Conservation (phyloP, 1,140 invertebrate species). For the Reticulitermes speratus region DNA sequence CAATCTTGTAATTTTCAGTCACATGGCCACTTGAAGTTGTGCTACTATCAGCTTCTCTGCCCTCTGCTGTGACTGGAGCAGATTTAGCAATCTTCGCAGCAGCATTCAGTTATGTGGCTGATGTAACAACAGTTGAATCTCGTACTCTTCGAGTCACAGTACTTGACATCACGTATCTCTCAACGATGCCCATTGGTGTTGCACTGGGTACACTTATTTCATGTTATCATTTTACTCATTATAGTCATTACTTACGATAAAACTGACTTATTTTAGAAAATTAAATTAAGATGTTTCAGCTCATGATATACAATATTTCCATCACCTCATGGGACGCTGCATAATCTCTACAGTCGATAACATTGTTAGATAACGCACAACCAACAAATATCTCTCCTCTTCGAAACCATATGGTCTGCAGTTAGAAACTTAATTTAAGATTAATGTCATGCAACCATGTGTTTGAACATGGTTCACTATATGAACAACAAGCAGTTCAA, state of each 20-base stretch:
- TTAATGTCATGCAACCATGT: too few species aligned
- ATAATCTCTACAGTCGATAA: too few species aligned
- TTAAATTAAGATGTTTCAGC: too few species aligned
- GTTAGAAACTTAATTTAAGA: too few species aligned
- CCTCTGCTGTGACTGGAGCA: slow-evolving; percentile 68
- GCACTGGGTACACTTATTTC: slow-evolving; percentile 55
- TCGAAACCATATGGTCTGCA: too few species aligned
- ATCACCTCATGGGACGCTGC: too few species aligned
- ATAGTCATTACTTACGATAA: background rate
- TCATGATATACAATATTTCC: too few species aligned
- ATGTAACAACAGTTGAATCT: slow-evolving; percentile 60
- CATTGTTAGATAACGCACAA: too few species aligned
- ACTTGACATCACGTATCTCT: slow-evolving; percentile 69
- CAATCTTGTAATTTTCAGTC: slow-evolving; percentile 39
- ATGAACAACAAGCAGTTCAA: too few species aligned
- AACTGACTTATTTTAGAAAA: background rate
- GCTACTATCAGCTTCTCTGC: slow-evolving; percentile 69
- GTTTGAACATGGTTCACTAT: too few species aligned
- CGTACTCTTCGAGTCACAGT: slow-evolving; percentile 71
- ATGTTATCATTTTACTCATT: too few species aligned
- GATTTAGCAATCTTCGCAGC: slow-evolving; percentile 73
- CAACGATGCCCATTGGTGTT: slow-evolving; percentile 71
- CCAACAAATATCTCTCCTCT: too few species aligned
- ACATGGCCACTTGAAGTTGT: slow-evolving; percentile 71
- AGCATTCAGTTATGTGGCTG: slow-evolving; percentile 71